phyloP scores from a whole-genome alignment of 2,113 vertebrate genomes.

The Drymodes brunneopygia region DNA sequence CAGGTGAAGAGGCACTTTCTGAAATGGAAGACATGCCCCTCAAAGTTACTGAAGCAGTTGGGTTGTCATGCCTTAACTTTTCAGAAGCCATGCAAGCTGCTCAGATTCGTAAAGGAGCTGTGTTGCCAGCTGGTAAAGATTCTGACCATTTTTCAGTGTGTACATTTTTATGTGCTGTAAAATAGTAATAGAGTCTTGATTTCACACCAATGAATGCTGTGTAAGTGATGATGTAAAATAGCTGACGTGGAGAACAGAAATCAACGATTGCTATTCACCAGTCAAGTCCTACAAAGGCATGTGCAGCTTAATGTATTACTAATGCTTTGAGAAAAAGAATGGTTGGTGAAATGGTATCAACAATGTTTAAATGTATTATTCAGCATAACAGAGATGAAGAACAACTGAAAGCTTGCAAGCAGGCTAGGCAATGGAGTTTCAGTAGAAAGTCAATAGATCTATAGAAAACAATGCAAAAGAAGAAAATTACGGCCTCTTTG shows the following conservation, averaged over 20 bases:
- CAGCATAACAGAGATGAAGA: background rate
- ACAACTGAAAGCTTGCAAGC: background rate
- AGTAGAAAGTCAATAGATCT: background rate
- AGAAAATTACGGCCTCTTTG: background rate
- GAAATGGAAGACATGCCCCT: background rate
- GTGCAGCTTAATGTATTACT: background rate
- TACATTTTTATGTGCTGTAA: background rate
- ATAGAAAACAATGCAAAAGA: background rate
- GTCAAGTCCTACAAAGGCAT: background rate
- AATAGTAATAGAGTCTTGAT: background rate
- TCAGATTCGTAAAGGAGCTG: background rate
- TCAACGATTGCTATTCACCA: background rate
- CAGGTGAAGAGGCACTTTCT: background rate
- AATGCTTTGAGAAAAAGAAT: background rate
- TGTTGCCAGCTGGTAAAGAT: background rate
- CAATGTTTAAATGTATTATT: background rate
- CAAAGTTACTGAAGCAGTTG: background rate
- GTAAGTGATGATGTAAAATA: background rate
- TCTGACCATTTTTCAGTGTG: rapidly evolving
- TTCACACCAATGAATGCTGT: rapidly evolving
- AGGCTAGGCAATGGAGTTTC: background rate
- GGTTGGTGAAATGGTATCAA: background rate
- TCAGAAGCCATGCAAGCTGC: background rate
- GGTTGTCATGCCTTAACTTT: background rate
- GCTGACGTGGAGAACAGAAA: background rate